A percentile compares a stretch with the other conserved stretches of the same genome.
These are phyloP conservation scores for Seira musarum DNA, from an alignment of 2,888 invertebrate genomes.

Conservation along the genomic window DNA sequence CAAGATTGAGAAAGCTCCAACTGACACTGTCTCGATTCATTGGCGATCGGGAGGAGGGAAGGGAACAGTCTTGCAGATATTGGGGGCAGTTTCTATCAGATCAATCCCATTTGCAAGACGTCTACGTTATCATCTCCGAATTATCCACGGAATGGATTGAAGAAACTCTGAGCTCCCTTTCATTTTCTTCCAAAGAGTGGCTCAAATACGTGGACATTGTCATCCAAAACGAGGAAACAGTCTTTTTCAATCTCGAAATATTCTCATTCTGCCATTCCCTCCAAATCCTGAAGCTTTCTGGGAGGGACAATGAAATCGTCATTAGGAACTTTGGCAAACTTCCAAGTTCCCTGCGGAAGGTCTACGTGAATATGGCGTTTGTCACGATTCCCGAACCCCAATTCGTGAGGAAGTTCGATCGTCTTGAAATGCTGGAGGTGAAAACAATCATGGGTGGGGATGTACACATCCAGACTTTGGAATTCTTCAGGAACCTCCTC, in stretches of 20 bases:
- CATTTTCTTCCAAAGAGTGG: conserved; percentile 25
- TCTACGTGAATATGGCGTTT: conserved; percentile 32
- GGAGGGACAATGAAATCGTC: conserved; percentile 24
- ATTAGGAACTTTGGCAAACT: conserved; percentile 46
- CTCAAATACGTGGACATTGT: conserved; percentile 32
- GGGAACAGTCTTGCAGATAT: conserved; percentile 27
- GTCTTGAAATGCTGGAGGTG: conserved; percentile 54
- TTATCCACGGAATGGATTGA: conserved; percentile 29
- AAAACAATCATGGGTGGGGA: conserved; percentile 31
- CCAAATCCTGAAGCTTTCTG: conserved; percentile 36
- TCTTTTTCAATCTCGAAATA: conserved; percentile 37
- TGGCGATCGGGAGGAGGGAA: conserved; percentile 47
- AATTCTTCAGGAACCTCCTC: conserved; percentile 15
- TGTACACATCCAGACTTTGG: conserved; percentile 24
- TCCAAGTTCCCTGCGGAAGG: conserved; percentile 38
- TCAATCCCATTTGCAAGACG: conserved; percentile 31
- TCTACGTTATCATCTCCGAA: conserved; percentile 29
- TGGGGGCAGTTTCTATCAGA: conserved; percentile 39
- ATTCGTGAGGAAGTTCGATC: conserved; percentile 25
- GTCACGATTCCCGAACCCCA: conserved; percentile 36
- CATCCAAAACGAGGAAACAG: conserved; percentile 30
- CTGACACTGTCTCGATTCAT: conserved; percentile 18
- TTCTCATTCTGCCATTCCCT: conserved; percentile 50
- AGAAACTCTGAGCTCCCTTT: neutral
- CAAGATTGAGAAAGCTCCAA: conserved; percentile 35